These are phyloP conservation scores for Centropyge bicolor DNA, from an alignment of 2,797 vertebrate genomes.

Conservation along the genomic window DNA sequence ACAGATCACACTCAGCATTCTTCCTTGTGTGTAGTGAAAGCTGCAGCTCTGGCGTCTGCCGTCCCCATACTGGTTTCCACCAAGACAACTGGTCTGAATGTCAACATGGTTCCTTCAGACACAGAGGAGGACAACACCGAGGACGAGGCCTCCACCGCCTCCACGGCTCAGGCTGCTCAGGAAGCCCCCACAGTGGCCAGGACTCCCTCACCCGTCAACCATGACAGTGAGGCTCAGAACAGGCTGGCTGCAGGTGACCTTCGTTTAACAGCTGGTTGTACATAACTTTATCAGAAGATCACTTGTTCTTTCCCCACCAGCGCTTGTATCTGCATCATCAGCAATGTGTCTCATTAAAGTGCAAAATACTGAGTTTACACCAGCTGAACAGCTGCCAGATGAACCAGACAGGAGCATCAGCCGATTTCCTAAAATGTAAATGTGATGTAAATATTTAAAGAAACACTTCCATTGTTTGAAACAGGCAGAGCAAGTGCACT, in stretches of 20 bases:
- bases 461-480: background rate
- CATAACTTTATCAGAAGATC: background rate
- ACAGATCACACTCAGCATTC: background rate
- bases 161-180: constrained; percentile 33
- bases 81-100: constrained; percentile 43
- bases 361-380: background rate
- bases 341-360: background rate
- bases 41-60: constrained; percentile 49
- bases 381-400: background rate
- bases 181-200: constrained; percentile 38
- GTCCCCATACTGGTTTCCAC: constrained; percentile 58
- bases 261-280: background rate
- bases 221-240: constrained; percentile 1
- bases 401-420: background rate
- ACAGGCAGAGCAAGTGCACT: background rate
- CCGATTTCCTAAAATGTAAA: constrained; percentile 55
- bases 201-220: constrained; percentile 37
- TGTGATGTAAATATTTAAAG: constrained; percentile 42
- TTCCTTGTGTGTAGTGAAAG: constrained; percentile 54
- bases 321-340: background rate
- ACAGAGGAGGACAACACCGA: constrained; percentile 65
- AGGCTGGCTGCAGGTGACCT: constrained; percentile 37
- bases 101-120: constrained; percentile 64
- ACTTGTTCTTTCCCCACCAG: background rate
- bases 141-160: constrained; percentile 69